Base-by-base conservation (phyloP, 2,888 invertebrate species). In the Stratiomys singularior region DNA sequence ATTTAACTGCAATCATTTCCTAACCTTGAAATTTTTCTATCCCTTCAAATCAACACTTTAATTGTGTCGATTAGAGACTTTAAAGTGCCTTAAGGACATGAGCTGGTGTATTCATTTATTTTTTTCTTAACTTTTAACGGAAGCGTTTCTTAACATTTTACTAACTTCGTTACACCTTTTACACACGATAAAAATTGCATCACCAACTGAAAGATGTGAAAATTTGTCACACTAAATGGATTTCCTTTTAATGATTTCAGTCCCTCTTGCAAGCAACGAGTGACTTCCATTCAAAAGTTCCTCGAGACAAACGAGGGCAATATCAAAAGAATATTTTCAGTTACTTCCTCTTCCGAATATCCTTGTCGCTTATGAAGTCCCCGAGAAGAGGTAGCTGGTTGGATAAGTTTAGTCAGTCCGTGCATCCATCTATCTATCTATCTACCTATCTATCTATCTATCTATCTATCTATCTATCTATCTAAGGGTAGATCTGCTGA, bases 311-410 rank as follows among this genome's bases (percentile, higher is more conserved):
- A 63, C 37, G 5, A 15, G 30, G 37, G n/a, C 37, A n/a, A 15
- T 25, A 1, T 47, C 52, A 46, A 52, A 69, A 47, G 69, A 69
- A 47, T 46, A 69, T 46, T 46, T 69, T 13, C 21, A 69, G 67
- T n/a, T 21, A 27, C 44, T 9, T 69, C 46, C 5, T 69, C 23
- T 18, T 1, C 9, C 28, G 5, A 27, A 27, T 64, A 28, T 27
- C 25, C 64, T 13, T 18, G 18, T 64, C 13, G 7, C 15, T 21
- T 30, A 23, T 63, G 13, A 28, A 15, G 15, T 15, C 27, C 13
- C 23, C 60, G 23, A 27, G 28, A 9, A 15, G 23, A 15, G 23
- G 25, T 60, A 21, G 9, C 4, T 21, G 63, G 37, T 37, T 28
- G 63, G 27, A 27, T 23, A 63, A 27, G 63, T n/a, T 28, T n/a